phyloP scores from a whole-genome alignment of 2,888 invertebrate genomes.

The Sclerodermus sp. region DNA sequence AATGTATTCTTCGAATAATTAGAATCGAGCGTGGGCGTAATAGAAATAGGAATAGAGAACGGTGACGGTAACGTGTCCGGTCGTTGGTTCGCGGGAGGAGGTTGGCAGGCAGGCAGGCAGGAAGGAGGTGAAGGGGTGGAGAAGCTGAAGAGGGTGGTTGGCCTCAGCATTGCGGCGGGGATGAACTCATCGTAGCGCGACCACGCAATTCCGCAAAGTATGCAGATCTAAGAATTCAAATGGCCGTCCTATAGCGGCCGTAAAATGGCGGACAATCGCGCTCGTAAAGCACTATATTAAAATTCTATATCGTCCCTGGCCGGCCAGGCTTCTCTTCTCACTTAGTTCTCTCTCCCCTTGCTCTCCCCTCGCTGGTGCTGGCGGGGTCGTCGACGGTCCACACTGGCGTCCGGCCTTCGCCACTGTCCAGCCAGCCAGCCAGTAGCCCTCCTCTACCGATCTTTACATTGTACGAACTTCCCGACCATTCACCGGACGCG shows the following conservation, averaged over 20 bases:
- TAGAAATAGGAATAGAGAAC: conserved; percentile 23
- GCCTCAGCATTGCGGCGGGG: conserved; percentile 3
- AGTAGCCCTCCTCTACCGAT: conserved; percentile 24
- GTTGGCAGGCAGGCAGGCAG: not conserved
- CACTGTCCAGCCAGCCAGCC: conserved; percentile 14
- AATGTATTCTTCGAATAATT: too few relatives aligned
- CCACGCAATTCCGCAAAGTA: conserved; percentile 55
- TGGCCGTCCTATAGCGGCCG: conserved; percentile 51
- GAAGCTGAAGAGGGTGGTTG: conserved; percentile 1
- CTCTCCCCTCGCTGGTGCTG: not conserved
- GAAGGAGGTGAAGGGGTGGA: not conserved
- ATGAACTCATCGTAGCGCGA: conserved; percentile 22
- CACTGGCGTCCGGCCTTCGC: conserved; percentile 9
- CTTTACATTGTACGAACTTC: conserved; percentile 26
- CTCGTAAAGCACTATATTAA: conserved; percentile 58
- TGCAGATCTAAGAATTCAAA: conserved; percentile 59
- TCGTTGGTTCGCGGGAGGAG: conserved; percentile 14
- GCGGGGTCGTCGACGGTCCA: not conserved
- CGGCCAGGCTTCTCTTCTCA: conserved; percentile 6
- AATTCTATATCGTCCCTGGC: conserved; percentile 53
- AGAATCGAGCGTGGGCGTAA: too few relatives aligned
- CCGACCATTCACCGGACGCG: conserved; percentile 12
- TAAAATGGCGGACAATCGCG: conserved; percentile 58
- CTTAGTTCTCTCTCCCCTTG: not conserved
- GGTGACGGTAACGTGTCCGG: conserved; percentile 19